Evolutionary conservation across 64 coral and sea anemone genomes (phyloP).

Genomic region (Catalaphyllia jardinei): DNA sequence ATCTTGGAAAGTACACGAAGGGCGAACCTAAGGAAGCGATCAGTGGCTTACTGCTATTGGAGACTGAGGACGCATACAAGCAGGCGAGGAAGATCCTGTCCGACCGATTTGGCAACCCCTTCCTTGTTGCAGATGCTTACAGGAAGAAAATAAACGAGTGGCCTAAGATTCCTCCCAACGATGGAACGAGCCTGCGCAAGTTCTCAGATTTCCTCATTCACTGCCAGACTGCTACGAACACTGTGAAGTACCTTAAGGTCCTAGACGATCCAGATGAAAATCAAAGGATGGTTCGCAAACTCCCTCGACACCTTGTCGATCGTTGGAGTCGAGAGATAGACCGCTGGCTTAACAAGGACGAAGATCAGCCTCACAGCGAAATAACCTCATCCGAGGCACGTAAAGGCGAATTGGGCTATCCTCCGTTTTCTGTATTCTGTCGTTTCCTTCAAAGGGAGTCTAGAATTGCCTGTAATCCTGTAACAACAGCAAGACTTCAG

Average conservation of each 20-base stretch:
- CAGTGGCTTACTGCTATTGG: conserved; percentile 34
- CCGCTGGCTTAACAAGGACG: conserved; percentile 13
- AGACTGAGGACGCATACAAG: conserved; percentile 15
- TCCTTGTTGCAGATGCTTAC: conserved; percentile 49
- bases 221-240: not conserved
- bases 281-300: conserved; percentile 13
- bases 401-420: not conserved
- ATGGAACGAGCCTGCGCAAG: conserved; percentile 30
- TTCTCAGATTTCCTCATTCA: conserved; percentile 63
- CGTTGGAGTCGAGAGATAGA: conserved; percentile 15
- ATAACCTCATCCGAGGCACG: not conserved
- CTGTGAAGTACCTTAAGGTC: not conserved
- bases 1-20: conserved; percentile 34
- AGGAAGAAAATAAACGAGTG: conserved; percentile 53
- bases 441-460: conserved; percentile 1
- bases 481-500: not conserved
- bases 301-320: not conserved
- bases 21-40: conserved; percentile 60
- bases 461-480: not conserved
- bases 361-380: not conserved
- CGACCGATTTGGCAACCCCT: conserved; percentile 48
- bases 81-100: conserved; percentile 16
- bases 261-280: conserved; percentile 23
- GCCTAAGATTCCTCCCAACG: conserved; percentile 59
- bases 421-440: conserved; percentile 3